A percentile compares a stretch with the other conserved stretches of the same genome.
Evolutionary conservation across 2,888 invertebrate genomes (phyloP).

Genomic region (Lypha dubia): DNA sequence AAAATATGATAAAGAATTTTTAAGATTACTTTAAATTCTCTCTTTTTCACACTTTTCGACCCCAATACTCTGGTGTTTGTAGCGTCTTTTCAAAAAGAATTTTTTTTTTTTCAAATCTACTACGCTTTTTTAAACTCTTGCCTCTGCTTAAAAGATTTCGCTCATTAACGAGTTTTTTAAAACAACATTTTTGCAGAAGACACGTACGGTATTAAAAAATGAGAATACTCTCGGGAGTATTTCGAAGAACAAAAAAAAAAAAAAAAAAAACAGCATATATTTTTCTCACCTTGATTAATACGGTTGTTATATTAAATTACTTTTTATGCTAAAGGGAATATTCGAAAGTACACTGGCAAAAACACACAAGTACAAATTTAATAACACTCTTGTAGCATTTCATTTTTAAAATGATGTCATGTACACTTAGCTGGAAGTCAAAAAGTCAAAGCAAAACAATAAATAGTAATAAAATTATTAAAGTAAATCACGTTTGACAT

Average conservation of each 20-base stretch:
- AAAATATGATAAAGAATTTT: no score
- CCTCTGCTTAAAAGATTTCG: no score
- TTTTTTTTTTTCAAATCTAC: neutral
- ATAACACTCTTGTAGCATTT: neutral
- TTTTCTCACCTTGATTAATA: neutral
- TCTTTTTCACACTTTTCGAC: no score
- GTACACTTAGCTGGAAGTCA: neutral
- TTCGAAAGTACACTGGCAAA: neutral
- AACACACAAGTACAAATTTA: neutral
- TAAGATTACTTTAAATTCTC: no score
- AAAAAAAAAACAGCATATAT: neutral
- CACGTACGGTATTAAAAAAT: neutral
- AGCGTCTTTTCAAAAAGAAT: no score
- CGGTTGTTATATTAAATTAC: neutral
- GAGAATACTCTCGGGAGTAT: neutral
- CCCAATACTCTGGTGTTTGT: no score
- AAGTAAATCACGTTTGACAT: conserved; percentile 62
- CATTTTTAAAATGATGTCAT: conserved; percentile 30
- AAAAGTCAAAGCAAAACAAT: conserved; percentile 4
- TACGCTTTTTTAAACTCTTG: no score
- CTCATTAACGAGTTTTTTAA: no score
- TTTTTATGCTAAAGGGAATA: neutral
- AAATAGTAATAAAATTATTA: conserved; percentile 39
- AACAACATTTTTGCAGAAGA: neutral
- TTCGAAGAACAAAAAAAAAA: neutral